phyloP scores from a whole-genome alignment of 2,113 vertebrate genomes.

The Sander lucioperca region DNA sequence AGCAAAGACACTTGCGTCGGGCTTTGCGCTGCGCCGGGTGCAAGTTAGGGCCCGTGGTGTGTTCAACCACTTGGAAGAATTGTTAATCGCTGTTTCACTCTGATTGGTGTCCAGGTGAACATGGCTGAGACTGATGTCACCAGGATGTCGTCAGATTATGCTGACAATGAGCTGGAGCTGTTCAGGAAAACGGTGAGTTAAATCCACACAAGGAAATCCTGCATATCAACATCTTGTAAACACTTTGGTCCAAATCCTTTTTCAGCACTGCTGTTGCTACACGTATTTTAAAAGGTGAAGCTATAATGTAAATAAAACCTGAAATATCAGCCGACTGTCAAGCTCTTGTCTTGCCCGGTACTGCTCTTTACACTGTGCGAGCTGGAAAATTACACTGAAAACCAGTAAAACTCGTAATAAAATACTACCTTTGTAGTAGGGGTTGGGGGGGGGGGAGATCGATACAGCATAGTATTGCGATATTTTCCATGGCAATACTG shows the following conservation, averaged over 20 bases:
- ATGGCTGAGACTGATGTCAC: conserved; percentile 91
- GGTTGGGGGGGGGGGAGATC: no score
- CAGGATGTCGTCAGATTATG: conserved; percentile 93
- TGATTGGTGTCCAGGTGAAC: conserved; percentile 88
- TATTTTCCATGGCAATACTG: no score
- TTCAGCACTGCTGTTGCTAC: background rate
- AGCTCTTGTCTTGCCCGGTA: background rate
- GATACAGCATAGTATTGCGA: no score
- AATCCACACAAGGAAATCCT: background rate
- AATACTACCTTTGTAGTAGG: background rate
- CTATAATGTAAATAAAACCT: background rate
- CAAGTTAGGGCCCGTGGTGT: no score
- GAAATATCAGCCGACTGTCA: background rate
- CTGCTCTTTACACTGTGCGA: background rate
- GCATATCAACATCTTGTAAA: background rate
- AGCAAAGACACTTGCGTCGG: no score
- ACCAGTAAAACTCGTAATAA: background rate
- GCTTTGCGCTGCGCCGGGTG: no score
- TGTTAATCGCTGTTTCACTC: background rate
- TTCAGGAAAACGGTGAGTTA: conserved; percentile 93
- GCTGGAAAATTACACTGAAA: background rate
- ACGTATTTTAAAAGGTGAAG: background rate
- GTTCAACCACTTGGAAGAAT: background rate
- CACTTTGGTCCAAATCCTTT: background rate
- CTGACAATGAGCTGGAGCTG: conserved; percentile 95